phyloP scores from a whole-genome alignment of 2,113 vertebrate species.

The Muntiacus reevesi region DNA sequence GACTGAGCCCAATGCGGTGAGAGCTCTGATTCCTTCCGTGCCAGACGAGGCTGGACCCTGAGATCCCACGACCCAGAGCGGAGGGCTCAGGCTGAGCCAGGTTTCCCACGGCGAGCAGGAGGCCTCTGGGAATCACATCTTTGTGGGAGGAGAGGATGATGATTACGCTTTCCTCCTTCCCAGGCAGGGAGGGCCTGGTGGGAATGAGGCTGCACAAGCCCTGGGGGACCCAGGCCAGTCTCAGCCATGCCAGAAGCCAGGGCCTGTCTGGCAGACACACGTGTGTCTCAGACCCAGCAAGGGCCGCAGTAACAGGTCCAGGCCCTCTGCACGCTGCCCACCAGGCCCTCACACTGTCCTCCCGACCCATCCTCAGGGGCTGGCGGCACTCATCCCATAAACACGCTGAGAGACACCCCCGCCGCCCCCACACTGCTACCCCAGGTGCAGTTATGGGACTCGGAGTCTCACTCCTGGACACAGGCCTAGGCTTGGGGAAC shows the following conservation, averaged over 20 bases:
- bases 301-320: not conserved
- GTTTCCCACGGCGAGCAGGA: conserved; percentile 32
- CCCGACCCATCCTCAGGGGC: not conserved
- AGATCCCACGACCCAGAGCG: not conserved
- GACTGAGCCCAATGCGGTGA: not conserved
- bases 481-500: not conserved
- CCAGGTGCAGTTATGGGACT: not conserved
- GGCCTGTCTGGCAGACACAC: not conserved
- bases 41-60: not conserved
- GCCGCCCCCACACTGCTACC: rapidly evolving
- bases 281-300: not conserved
- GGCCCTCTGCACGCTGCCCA: rapidly evolving
- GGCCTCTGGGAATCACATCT: conserved; percentile 39
- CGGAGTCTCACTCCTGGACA: not conserved
- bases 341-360: not conserved
- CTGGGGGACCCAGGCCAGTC: not conserved
- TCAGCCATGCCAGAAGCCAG: not conserved
- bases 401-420: not conserved
- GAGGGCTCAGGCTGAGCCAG: not conserved
- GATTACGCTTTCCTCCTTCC: not conserved
- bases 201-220: conserved; percentile 3
- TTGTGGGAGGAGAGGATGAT: not conserved
- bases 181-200: not conserved
- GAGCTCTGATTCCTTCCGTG: not conserved
- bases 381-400: not conserved